phyloP scores from a whole-genome alignment of 2,113 vertebrate genomes.

The Varanus salvator region DNA sequence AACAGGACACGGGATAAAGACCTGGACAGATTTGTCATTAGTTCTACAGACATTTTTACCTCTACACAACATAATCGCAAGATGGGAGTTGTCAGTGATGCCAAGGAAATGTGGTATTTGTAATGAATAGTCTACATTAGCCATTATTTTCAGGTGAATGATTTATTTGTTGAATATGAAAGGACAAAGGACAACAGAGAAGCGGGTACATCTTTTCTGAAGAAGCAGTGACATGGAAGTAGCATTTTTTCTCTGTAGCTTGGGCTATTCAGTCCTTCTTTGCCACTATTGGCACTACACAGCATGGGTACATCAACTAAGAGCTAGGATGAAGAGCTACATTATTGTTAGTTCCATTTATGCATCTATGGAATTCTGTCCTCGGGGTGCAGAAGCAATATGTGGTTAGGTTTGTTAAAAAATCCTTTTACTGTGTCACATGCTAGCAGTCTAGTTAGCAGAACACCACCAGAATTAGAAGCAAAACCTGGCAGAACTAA shows the following conservation, averaged over 20 bases:
- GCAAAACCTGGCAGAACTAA: background rate
- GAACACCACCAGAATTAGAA: no score
- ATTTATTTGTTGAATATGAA: constrained; percentile 47
- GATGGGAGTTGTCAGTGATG: constrained; percentile 63
- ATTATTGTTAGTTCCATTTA: background rate
- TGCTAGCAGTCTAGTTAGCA: background rate
- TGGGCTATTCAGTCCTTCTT: constrained; percentile 33
- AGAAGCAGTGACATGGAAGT: constrained; percentile 1
- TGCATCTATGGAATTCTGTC: no score
- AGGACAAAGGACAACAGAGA: background rate
- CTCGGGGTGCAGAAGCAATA: background rate
- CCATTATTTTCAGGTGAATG: constrained; percentile 60
- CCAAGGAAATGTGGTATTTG: constrained; percentile 57
- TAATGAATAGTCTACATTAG: constrained; percentile 60
- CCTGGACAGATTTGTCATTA: constrained; percentile 74
- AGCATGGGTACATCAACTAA: background rate
- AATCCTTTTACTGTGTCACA: background rate
- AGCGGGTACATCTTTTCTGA: constrained; percentile 20
- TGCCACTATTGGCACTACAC: background rate
- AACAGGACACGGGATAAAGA: constrained; percentile 71
- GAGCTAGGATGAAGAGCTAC: background rate
- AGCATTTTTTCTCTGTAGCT: constrained; percentile 12
- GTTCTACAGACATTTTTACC: constrained; percentile 73
- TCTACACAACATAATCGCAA: constrained; percentile 72
- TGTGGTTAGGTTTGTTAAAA: background rate